phyloP scores from a whole-genome alignment of 2,888 invertebrate genomes.

The Seira sanloemensis region DNA sequence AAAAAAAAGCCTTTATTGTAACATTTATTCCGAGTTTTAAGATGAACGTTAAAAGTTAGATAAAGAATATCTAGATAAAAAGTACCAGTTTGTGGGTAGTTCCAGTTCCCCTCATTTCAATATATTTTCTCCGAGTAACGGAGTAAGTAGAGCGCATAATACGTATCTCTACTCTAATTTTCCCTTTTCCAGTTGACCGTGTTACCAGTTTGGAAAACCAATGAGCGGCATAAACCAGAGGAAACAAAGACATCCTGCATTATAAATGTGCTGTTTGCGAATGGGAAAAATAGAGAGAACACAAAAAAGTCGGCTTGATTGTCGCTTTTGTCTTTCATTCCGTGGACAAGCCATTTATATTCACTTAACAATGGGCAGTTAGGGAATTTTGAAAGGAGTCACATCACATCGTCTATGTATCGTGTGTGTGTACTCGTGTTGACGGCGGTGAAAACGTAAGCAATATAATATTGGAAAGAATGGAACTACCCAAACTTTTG shows the following conservation, averaged over 20 bases:
- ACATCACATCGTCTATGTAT: constrained; percentile 35
- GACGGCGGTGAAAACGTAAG: background rate
- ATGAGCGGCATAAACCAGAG: constrained; percentile 4
- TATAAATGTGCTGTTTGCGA: background rate
- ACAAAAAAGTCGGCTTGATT: constrained; percentile 46
- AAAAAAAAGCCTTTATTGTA: background rate
- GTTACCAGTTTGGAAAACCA: background rate
- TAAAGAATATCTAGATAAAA: background rate
- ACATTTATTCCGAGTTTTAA: background rate
- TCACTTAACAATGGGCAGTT: constrained; percentile 59
- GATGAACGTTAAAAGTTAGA: background rate
- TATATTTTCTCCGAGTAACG: constrained; percentile 23
- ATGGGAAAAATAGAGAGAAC: constrained; percentile 27
- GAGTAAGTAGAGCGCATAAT: constrained; percentile 36
- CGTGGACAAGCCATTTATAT: constrained; percentile 53
- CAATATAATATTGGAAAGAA: background rate
- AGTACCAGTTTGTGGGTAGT: background rate
- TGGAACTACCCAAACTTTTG: no score
- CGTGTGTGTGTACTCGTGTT: constrained; percentile 21
- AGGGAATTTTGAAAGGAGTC: constrained; percentile 41
- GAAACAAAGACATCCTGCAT: background rate
- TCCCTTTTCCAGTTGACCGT: background rate
- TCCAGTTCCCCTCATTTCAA: constrained; percentile 35
- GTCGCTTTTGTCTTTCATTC: constrained; percentile 60
- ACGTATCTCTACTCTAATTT: background rate